Conservation (phyloP, 1,140 invertebrate species). For the Berghia stephanieae region DNA sequence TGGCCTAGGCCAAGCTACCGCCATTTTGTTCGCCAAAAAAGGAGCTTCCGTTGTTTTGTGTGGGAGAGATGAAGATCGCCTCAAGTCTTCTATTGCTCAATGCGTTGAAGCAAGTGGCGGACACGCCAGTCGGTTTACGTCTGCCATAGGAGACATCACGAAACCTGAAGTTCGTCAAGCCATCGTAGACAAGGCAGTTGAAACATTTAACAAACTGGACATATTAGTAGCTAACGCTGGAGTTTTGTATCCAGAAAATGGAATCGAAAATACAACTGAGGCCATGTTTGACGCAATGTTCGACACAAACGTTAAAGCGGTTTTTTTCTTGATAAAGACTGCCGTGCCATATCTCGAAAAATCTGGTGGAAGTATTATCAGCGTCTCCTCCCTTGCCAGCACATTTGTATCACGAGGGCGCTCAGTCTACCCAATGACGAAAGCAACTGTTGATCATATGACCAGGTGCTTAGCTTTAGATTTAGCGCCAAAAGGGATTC, state of each 20-base stretch:
- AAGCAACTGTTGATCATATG: constrained; percentile 14
- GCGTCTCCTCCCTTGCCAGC: background rate
- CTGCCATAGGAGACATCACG: background rate
- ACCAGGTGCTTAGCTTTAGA: constrained; percentile 3
- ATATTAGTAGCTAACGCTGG: constrained; percentile 20
- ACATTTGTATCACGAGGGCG: too few species aligned
- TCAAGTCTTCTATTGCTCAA: background rate
- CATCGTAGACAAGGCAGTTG: background rate
- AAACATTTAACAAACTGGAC: constrained; percentile 10
- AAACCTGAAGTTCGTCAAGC: background rate
- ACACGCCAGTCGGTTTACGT: background rate
- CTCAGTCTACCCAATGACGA: background rate
- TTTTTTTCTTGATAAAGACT: constrained; percentile 16
- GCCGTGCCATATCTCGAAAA: constrained; percentile 21
- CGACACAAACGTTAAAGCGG: constrained; percentile 14
- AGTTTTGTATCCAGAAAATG: background rate
- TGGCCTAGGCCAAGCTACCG: constrained; percentile 12
- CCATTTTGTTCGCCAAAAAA: background rate
- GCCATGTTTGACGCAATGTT: background rate
- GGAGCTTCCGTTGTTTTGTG: background rate
- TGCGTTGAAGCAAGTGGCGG: background rate
- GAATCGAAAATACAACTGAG: background rate
- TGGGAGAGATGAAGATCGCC: constrained; percentile 8
- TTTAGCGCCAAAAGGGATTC: constrained; percentile 11
- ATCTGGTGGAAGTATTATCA: background rate